Conservation (phyloP, 2,113 vertebrate genomes). For the Hydropotes inermis region DNA sequence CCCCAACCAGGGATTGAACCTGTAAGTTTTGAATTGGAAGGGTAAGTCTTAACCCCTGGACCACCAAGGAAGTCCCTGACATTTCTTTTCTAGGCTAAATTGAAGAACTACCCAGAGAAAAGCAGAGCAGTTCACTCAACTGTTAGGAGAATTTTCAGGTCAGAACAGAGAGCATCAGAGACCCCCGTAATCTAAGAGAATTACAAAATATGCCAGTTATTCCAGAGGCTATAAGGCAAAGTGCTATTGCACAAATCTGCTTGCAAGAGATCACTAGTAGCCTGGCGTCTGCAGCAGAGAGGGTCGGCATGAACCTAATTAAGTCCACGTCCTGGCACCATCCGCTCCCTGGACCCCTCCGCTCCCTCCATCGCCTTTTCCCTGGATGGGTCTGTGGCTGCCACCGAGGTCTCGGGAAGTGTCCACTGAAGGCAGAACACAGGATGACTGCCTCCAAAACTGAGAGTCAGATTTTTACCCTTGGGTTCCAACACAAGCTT, state of each 20-base stretch:
- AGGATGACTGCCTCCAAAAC: rapidly evolving
- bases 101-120: neutral
- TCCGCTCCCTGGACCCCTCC: rapidly evolving
- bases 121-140: rapidly evolving
- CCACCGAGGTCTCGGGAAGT: rapidly evolving
- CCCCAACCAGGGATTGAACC: neutral
- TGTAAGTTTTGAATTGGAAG: neutral
- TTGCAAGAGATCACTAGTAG: neutral
- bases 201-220: too few relatives aligned
- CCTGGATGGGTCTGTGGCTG: rapidly evolving
- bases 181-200: rapidly evolving
- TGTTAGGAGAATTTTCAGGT: too few relatives aligned
- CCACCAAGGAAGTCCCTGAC: neutral
- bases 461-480: rapidly evolving
- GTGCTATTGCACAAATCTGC: too few relatives aligned
- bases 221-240: neutral
- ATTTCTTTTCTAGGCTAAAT: neutral
- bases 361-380: rapidly evolving
- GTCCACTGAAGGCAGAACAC: rapidly evolving
- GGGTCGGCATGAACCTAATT: rapidly evolving
- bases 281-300: rapidly evolving
- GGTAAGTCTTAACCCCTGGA: rapidly evolving
- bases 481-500: neutral
- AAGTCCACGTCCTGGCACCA: rapidly evolving
- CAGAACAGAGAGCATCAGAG: neutral